These are phyloP conservation scores for Notamacropus eugenii DNA, from an alignment of 2,797 vertebrate genomes.

Conservation along the genomic window DNA sequence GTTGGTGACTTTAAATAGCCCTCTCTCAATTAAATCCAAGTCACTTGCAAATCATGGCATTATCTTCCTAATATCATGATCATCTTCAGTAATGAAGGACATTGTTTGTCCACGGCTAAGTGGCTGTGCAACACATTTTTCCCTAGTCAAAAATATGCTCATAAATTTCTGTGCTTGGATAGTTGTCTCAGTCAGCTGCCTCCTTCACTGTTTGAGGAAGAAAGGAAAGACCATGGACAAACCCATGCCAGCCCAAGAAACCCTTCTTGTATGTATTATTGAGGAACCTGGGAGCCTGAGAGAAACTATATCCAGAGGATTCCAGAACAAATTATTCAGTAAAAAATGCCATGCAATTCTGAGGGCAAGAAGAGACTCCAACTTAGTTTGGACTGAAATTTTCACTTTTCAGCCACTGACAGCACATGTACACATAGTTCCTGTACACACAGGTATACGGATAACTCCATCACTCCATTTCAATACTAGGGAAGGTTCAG, in stretches of 20 bases:
- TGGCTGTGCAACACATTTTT: neutral
- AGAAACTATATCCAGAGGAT: neutral
- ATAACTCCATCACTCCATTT: neutral
- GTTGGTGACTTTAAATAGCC: no score
- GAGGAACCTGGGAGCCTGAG: slow-evolving; percentile 12
- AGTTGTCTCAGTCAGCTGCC: slow-evolving; percentile 62
- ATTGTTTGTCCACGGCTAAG: neutral
- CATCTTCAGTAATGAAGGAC: no score
- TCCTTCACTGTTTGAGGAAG: slow-evolving; percentile 56
- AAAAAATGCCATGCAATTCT: neutral
- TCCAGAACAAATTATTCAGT: neutral
- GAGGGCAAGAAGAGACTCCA: neutral
- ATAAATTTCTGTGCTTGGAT: slow-evolving; percentile 53
- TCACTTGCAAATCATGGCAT: no score
- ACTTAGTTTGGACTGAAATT: neutral
- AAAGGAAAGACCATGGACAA: slow-evolving; percentile 40
- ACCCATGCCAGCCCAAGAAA: slow-evolving; percentile 53
- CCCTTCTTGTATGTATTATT: slow-evolving; percentile 65
- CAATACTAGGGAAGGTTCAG: neutral
- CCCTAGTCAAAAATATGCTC: slow-evolving; percentile 29
- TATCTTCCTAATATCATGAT: no score
- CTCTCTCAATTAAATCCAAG: no score
- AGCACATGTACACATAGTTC: fast-evolving
- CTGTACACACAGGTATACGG: neutral
- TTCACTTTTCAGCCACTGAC: neutral